Conservation (phyloP, 2,888 invertebrate species). For the Drosophila flavopinicola region DNA sequence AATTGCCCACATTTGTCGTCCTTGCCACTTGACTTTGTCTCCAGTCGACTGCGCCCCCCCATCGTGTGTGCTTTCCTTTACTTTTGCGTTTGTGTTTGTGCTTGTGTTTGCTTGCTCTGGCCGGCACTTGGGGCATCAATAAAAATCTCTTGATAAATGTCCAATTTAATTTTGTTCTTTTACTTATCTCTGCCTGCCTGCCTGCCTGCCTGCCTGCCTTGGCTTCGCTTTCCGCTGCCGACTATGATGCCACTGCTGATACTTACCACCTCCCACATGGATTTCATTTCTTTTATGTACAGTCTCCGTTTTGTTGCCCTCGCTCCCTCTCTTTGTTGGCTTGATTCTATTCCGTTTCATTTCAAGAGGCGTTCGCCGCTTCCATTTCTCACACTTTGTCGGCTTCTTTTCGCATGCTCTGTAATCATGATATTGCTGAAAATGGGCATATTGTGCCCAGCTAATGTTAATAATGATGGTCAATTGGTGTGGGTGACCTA, state of each 20-base stretch:
- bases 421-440: constrained; percentile 64
- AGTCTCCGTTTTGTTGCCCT: constrained; percentile 23
- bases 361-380: constrained; percentile 41
- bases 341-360: constrained; percentile 62
- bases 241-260: constrained; percentile 11
- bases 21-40: constrained; percentile 56
- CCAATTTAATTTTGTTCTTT: constrained; percentile 82
- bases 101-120: constrained; percentile 38
- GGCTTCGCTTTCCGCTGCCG: constrained; percentile 14
- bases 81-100: constrained; percentile 9
- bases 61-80: constrained; percentile 7
- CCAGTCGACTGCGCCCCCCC: constrained; percentile 28
- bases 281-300: constrained; percentile 52
- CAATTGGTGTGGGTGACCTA: constrained; percentile 30
- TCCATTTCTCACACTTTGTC: constrained; percentile 64
- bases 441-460: constrained; percentile 66
- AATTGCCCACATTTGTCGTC: constrained; percentile 74
- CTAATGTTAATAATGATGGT: constrained; percentile 58
- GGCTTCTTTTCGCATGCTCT: constrained; percentile 45
- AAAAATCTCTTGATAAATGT: constrained; percentile 83
- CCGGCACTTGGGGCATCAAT: constrained; percentile 76
- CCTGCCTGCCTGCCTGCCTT: constrained; percentile 3
- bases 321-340: constrained; percentile 19
- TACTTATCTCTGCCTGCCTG: constrained; percentile 66
- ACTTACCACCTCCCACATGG: constrained; percentile 51